Evolutionary conservation across 2,888 invertebrate genomes (phyloP).

Genomic region (Cinara cedri): DNA sequence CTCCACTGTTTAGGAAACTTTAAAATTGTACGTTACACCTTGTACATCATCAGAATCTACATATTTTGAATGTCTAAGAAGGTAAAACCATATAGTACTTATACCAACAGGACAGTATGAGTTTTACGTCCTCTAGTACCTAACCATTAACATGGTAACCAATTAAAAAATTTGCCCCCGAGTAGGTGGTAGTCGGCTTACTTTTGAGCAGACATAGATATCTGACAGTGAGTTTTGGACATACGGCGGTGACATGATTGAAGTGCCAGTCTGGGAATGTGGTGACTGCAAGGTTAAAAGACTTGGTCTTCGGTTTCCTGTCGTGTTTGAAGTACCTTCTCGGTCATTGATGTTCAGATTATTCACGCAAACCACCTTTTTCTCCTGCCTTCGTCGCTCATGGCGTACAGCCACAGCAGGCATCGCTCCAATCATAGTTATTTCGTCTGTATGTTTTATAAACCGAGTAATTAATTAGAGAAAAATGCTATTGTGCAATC

Average conservation of each 20-base stretch:
- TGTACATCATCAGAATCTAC: background rate
- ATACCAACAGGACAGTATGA: background rate
- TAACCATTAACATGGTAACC: background rate
- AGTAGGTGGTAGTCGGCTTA: constrained; percentile 61
- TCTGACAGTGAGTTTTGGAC: constrained; percentile 66
- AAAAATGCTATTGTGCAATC: constrained; percentile 6
- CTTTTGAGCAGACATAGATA: constrained; percentile 77
- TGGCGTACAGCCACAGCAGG: constrained; percentile 85
- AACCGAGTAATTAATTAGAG: constrained; percentile 43
- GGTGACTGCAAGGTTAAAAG: constrained; percentile 73
- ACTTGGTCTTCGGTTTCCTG: constrained; percentile 67
- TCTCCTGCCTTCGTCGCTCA: constrained; percentile 77
- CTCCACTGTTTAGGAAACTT: background rate
- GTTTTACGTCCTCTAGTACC: background rate
- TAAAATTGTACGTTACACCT: background rate
- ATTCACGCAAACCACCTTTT: constrained; percentile 61
- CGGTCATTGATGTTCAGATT: constrained; percentile 42
- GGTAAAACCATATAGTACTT: background rate
- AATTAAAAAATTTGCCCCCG: background rate
- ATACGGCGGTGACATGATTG: constrained; percentile 68
- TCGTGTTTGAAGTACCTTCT: constrained; percentile 39
- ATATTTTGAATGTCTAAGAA: background rate
- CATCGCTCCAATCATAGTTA: constrained; percentile 84
- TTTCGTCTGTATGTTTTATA: constrained; percentile 56
- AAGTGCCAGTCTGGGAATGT: constrained; percentile 69